Percentiles rank a stretch among this genome's conserved stretches.
These are phyloP conservation scores for Felis chaus DNA, from an alignment of 2,113 vertebrate species.

Conservation along the genomic window DNA sequence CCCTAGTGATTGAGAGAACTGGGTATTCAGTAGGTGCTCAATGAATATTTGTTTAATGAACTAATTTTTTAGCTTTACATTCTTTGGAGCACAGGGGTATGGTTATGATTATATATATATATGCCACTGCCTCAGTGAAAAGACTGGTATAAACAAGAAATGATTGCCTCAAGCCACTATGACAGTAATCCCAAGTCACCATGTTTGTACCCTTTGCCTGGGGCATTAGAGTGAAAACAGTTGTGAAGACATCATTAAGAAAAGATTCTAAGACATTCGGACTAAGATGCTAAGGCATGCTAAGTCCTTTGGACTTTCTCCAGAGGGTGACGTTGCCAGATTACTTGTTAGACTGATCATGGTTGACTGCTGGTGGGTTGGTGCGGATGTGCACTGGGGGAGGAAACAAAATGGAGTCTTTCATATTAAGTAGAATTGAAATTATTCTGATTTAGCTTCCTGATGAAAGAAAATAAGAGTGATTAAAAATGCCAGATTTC, in stretches of 20 bases:
- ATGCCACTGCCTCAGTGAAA: neutral
- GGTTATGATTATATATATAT: neutral
- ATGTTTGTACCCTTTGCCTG: neutral
- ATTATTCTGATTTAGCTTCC: neutral
- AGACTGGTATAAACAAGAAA: neutral
- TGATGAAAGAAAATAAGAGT: neutral
- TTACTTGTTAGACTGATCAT: neutral
- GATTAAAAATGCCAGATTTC: neutral
- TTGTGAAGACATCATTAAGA: neutral
- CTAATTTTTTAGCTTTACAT: neutral
- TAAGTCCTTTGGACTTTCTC: neutral
- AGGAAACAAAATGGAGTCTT: neutral
- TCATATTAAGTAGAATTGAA: neutral
- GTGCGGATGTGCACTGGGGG: neutral
- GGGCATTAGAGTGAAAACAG: neutral
- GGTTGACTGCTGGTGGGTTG: neutral
- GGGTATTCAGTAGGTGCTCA: neutral
- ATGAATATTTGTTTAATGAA: neutral
- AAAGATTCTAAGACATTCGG: neutral
- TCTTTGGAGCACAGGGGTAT: neutral
- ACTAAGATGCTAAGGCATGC: neutral
- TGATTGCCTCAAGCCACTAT: neutral
- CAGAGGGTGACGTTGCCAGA: no score
- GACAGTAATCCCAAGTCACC: neutral
- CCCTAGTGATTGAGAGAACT: neutral